A percentile compares a stretch with the other conserved stretches of the same genome.
These are phyloP conservation scores for Antheraea assamensis DNA, from an alignment of 2,888 invertebrate genomes.

Conservation along the genomic window DNA sequence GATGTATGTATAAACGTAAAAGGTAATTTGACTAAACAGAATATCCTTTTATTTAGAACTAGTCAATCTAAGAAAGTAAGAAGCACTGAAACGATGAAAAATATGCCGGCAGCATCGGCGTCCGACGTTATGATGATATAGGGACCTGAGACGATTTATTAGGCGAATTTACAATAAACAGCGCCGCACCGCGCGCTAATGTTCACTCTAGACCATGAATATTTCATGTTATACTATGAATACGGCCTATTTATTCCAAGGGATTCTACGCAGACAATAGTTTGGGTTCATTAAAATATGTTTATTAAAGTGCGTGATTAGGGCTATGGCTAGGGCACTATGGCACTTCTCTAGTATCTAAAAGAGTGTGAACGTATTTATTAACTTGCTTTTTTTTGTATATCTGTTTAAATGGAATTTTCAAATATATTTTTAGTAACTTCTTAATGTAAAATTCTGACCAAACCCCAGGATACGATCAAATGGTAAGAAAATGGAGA, in stretches of 20 bases:
- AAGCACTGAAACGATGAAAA: constrained; percentile 57
- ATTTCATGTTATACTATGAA: not conserved
- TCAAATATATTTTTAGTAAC: too few species aligned
- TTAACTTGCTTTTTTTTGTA: too few species aligned
- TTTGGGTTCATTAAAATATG: not conserved
- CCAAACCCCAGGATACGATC: too few species aligned
- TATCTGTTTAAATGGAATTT: too few species aligned
- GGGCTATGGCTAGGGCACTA: not conserved
- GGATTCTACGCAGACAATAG: not conserved
- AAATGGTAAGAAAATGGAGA: too few species aligned
- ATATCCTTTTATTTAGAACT: constrained; percentile 47
- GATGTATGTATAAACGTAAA: not conserved
- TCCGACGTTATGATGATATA: constrained; percentile 49
- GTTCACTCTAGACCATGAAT: not conserved
- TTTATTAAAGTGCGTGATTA: not conserved
- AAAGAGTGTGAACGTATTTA: too few species aligned
- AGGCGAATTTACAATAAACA: constrained; percentile 1
- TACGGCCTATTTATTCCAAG: not conserved
- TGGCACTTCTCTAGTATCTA: not conserved
- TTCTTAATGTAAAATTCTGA: too few species aligned
- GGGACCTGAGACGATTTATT: constrained; percentile 44
- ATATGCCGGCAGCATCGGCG: constrained; percentile 42
- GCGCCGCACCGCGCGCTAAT: too few species aligned
- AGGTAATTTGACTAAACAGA: constrained; percentile 38
- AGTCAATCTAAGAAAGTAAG: constrained; percentile 56